Base-by-base conservation (phyloP, 2,888 invertebrate species). In the Phaonia tiefii region DNA sequence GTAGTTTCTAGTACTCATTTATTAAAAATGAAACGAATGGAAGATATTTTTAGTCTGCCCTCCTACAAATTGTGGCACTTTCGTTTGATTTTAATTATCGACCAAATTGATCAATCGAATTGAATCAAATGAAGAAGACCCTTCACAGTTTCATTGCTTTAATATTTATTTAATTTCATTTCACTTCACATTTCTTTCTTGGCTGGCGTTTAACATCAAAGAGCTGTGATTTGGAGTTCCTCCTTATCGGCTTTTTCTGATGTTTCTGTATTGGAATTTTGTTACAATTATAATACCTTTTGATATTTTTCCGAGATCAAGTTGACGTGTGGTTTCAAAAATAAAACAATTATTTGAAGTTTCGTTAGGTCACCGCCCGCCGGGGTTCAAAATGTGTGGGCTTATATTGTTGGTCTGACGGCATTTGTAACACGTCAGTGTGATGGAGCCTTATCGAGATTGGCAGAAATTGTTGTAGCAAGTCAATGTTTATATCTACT, bases 221-320 rank as follows among this genome's bases (percentile, higher is more conserved):
- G 63, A 11, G 22, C 10, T 13, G 8, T 63, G 46, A 26, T n/a
- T 63, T 63, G 17, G n/a, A 39, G 39, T 22, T 22, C 1, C 7
- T 13, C 15, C 31, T 0, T 7, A 11, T n/a, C 7, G 42, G 13
- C 63, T 63, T 37, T 31, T 20, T 54, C 15, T 54, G 1, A 15
- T n/a, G 10, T 58, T 58, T 37, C 1, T 58, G 5, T 63, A 39
- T 42, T 42, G 10, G 20, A 20, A 42, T 75, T 75, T 81, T 78
- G 78, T 46, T 63, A 81, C 69, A 81, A 72, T 39, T 44, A 31
- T 69, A 20, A 69, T 63, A 72, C 69, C 78, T 72, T 81, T 81
- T 81, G 75, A 78, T 72, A 72, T 75, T 73, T 63, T 69, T 75
- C 63, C 71, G 81, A 46, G 72, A 72, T 49, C 60, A 37, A 42